Conservation (phyloP, 2,888 invertebrate species). For the Fabriciana adippe region DNA sequence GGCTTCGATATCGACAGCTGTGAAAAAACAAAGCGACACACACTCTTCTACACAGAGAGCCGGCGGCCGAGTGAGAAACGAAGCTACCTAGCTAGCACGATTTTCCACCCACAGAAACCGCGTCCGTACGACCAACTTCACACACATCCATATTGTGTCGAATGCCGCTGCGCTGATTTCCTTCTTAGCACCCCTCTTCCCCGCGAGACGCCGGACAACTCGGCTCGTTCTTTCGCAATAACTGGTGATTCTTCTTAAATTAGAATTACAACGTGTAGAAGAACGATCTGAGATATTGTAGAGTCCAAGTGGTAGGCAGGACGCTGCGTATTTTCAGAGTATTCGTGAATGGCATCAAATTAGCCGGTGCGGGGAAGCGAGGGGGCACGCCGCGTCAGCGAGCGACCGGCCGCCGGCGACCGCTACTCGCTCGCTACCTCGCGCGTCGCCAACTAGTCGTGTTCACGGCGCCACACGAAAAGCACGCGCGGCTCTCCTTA, state of each 20-base stretch:
- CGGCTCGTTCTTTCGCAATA: constrained; percentile 41
- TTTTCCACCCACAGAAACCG: constrained; percentile 63
- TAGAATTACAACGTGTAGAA: constrained; percentile 27
- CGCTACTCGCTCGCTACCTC: constrained; percentile 50
- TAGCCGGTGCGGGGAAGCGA: constrained; percentile 52
- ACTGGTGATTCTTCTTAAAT: constrained; percentile 32
- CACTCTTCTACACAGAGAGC: constrained; percentile 49
- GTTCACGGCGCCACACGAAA: constrained; percentile 75
- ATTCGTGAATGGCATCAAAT: constrained; percentile 72
- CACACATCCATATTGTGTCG: constrained; percentile 52
- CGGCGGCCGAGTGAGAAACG: constrained; percentile 56
- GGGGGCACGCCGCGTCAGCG: constrained; percentile 51
- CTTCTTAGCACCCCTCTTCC: constrained; percentile 63
- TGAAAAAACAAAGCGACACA: constrained; percentile 55
- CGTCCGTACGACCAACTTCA: constrained; percentile 52
- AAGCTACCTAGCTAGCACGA: constrained; percentile 51
- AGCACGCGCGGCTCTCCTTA: constrained; percentile 77
- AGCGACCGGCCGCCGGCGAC: constrained; percentile 51
- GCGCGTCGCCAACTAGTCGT: constrained; percentile 62
- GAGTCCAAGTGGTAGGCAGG: constrained; percentile 41
- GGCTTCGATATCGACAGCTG: constrained; percentile 60
- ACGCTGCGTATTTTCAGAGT: constrained; percentile 68
- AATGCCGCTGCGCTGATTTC: constrained; percentile 69
- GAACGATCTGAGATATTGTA: constrained; percentile 35
- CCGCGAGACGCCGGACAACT: constrained; percentile 55